Evolutionary conservation across 2,113 vertebrate species (phyloP).

Genomic region (Rhinoderma darwinii): DNA sequence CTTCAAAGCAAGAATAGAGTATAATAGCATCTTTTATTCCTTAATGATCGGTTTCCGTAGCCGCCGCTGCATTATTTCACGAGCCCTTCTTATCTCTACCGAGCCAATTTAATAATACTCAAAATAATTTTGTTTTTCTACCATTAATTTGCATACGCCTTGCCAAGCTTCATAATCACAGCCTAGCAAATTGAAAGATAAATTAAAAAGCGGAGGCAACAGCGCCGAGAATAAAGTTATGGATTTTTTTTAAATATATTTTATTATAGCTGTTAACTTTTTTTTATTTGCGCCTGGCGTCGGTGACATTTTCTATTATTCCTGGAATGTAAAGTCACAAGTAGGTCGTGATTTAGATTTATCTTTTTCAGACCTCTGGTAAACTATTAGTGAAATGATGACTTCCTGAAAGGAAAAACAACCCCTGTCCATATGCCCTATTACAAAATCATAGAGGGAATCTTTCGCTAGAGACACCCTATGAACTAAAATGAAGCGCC

Average conservation of each 20-base stretch:
- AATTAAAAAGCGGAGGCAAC: not conserved
- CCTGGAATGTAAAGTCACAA: not conserved
- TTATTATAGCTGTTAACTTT: conserved; percentile 12
- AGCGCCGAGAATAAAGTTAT: not conserved
- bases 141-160: conserved; percentile 8
- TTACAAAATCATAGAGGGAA: no score
- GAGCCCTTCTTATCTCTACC: not conserved
- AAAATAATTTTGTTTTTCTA: not conserved
- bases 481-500: no score
- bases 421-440: no score
- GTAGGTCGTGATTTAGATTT: no score
- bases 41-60: not conserved
- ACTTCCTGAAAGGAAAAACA: no score
- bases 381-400: not conserved
- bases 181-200: not conserved
- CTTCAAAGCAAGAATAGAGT: not conserved
- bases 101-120: conserved; percentile 9
- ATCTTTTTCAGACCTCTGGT: no score
- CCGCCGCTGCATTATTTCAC: not conserved
- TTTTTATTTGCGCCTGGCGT: not conserved
- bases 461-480: no score
- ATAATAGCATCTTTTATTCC: conserved; percentile 2
- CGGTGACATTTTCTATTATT: not conserved
- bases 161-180: not conserved
- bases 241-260: not conserved